phyloP scores from a whole-genome alignment of 2,113 vertebrate genomes.

The Amphiprion percula region DNA sequence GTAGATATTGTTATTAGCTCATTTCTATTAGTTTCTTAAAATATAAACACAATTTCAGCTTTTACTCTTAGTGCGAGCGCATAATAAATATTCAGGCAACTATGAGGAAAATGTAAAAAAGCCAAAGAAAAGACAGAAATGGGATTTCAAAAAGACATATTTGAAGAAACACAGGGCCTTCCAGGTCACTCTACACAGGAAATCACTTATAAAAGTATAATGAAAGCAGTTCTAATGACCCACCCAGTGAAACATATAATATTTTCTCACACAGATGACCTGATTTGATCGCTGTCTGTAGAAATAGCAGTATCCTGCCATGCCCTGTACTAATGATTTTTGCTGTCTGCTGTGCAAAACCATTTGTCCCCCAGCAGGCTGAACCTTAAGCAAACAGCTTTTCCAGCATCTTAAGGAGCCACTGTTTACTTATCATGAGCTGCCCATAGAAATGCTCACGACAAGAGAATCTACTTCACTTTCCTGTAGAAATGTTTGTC shows the following conservation, averaged over 20 bases:
- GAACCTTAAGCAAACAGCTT: slow-evolving; percentile 59
- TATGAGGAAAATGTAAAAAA: not conserved
- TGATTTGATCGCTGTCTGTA: slow-evolving; percentile 68
- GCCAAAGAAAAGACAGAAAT: not conserved
- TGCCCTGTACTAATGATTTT: slow-evolving; percentile 32
- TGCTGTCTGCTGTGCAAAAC: slow-evolving; percentile 28
- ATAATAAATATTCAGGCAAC: not conserved
- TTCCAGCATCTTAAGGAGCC: slow-evolving; percentile 32
- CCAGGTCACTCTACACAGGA: slow-evolving; percentile 4
- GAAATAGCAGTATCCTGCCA: slow-evolving; percentile 30
- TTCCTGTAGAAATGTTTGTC: slow-evolving; percentile 4
- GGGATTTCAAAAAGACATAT: not conserved
- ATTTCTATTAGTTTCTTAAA: no score
- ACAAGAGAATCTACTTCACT: slow-evolving; percentile 22
- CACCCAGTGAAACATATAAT: slow-evolving; percentile 14
- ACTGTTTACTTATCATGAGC: slow-evolving; percentile 40
- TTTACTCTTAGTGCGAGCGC: no score
- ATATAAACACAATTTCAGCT: no score
- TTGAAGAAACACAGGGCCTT: not conserved
- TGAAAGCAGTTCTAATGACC: slow-evolving; percentile 14
- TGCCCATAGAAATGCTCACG: slow-evolving; percentile 5
- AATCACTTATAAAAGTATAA: slow-evolving; percentile 23
- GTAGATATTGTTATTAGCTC: no score
- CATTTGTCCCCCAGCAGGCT: slow-evolving; percentile 46
- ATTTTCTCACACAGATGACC: slow-evolving; percentile 13